Evolutionary conservation across 2,888 invertebrate genomes (phyloP), one percentile per base, ranked within the genome.

Genomic region (Cheilosia grossa): DNA sequence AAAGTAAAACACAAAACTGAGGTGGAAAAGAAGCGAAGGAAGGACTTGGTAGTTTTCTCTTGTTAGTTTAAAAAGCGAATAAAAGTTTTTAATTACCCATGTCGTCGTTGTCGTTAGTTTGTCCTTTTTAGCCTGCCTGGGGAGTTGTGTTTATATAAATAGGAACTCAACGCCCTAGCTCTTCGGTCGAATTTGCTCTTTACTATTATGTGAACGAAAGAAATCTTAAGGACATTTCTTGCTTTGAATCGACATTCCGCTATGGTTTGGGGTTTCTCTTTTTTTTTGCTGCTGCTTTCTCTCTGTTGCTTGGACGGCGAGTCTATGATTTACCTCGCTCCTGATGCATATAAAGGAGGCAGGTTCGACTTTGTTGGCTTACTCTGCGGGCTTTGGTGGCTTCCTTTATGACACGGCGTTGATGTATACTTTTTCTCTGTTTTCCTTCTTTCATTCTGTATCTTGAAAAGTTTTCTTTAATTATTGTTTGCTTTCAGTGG

Each of bases 81-180:
- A 85, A 85, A 85, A 85, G 83, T 85, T 85, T 85, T 85, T 85
- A 85, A 85, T 85, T 85, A 85, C 83, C 83, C 83, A 85, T 85
- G 83, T 85, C 83, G 74, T 63, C 59, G 75, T 66, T 53, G 66
- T 66, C 53, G 54, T 79, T 83, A 59, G 73, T 73, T 83, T 69
- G 82, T 83, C 79, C 82, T 78, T 82, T 82, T 78, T 67, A 78
- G 73, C 69, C 74, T 74, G 74, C 80, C 74, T 75, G 72, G 83
- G 70, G 70, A 85, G 54, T 72, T 80, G 59, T 85, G 66, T 64
- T 9, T 30, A 30, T 27, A 74, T 72, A 80, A 80, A 85, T 80
- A 85, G 70, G 80, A 75, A 80, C 80, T 72, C 64, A 72, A 42
- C 69, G 61, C 69, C 53, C 77, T 59, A 44, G 42, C 67, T 13